Conservation (phyloP, 2,113 vertebrate genomes). For the Calidris pugnax region DNA sequence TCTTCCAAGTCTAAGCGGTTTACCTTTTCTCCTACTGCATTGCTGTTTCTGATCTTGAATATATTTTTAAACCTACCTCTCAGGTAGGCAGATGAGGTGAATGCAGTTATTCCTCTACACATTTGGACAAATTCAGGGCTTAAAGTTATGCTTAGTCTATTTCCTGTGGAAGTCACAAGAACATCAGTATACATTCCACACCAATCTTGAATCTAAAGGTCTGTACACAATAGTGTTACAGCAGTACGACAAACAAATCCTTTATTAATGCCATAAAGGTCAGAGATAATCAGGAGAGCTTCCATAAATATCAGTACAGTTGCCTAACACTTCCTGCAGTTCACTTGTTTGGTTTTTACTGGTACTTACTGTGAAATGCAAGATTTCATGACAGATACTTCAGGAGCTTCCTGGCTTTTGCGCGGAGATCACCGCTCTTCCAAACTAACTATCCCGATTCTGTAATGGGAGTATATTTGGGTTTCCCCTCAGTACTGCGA, state of each 20-base stretch:
- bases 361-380: not conserved
- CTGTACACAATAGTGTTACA: not conserved
- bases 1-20: not conserved
- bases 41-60: not conserved
- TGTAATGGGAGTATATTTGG: not conserved
- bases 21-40: not conserved
- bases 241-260: not conserved
- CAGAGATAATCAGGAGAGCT: not conserved
- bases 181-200: not conserved
- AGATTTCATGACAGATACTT: not conserved
- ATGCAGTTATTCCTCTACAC: not conserved
- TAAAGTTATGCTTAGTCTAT: not conserved
- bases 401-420: not conserved
- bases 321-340: not conserved
- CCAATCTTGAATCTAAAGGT: not conserved
- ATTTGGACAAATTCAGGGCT: not conserved
- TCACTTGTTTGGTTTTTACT: not conserved
- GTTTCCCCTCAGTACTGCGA: not conserved
- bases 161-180: not conserved
- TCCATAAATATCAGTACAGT: not conserved
- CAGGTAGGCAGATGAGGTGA: not conserved
- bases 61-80: not conserved
- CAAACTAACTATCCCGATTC: not conserved
- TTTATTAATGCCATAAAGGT: not conserved
- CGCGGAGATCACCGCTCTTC: not conserved